These are phyloP conservation scores for Rhinopomastus cyanomelas DNA, from an alignment of 2,113 vertebrate genomes.

Conservation along the genomic window DNA sequence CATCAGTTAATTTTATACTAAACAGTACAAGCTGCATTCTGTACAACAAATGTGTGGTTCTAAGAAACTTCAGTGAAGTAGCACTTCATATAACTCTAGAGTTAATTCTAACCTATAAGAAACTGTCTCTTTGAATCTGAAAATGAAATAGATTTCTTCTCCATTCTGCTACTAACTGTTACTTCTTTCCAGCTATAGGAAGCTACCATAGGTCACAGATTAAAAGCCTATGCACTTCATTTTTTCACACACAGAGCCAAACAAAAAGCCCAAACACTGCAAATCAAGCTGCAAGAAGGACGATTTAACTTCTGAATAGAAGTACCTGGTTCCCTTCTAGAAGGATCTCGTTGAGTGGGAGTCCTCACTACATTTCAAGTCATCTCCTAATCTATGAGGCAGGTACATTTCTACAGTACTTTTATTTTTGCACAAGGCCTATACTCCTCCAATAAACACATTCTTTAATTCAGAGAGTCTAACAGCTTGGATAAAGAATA, in stretches of 20 bases:
- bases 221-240: neutral
- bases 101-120: neutral
- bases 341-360: neutral
- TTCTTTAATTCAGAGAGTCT: neutral
- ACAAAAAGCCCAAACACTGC: neutral
- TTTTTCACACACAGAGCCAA: neutral
- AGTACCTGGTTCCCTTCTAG: neutral
- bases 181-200: neutral
- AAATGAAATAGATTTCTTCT: neutral
- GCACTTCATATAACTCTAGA: neutral
- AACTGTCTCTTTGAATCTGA: neutral
- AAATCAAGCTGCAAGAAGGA: neutral
- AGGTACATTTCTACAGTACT: neutral
- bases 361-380: neutral
- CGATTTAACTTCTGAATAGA: neutral
- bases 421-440: neutral
- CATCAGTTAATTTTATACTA: neutral
- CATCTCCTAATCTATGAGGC: neutral
- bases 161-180: neutral
- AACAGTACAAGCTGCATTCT: neutral
- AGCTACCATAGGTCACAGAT: conserved; percentile 21
- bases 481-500: neutral
- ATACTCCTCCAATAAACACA: neutral
- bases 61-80: neutral
- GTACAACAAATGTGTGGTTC: neutral